These are phyloP conservation scores for Myotis brandtii DNA, from an alignment of 2,113 vertebrate genomes.

Conservation along the genomic window DNA sequence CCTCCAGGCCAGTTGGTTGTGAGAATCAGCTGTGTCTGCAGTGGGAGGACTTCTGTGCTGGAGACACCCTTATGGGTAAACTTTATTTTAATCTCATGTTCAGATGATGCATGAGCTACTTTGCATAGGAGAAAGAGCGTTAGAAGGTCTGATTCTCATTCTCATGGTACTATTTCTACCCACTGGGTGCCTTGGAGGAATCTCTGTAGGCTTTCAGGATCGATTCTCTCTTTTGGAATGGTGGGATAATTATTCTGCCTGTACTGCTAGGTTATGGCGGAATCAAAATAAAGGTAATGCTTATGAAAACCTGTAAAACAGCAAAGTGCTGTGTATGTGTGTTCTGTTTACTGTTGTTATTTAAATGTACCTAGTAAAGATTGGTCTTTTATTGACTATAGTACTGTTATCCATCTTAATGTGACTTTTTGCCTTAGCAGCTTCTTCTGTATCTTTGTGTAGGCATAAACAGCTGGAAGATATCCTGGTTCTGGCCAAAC, in stretches of 20 bases:
- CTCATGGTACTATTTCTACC: not conserved
- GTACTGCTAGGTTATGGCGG: not conserved
- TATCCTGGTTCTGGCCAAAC: conserved; percentile 95
- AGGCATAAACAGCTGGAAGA: conserved; percentile 98
- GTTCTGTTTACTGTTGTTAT: not conserved
- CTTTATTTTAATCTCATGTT: not conserved
- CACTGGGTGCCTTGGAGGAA: not conserved
- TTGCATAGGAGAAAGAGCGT: not conserved
- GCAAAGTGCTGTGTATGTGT: not conserved
- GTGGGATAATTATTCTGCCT: conserved; percentile 13
- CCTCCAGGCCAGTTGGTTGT: no score
- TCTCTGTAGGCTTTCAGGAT: not conserved
- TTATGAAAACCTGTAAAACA: conserved; percentile 20
- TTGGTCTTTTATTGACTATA: conserved; percentile 47
- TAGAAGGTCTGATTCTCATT: not conserved
- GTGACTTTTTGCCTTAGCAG: conserved; percentile 46
- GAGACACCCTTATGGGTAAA: not conserved
- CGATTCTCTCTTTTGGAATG: not conserved
- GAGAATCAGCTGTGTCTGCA: no score
- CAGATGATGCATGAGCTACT: not conserved
- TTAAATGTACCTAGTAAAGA: conserved; percentile 22
- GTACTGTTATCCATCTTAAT: conserved; percentile 16
- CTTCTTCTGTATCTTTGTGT: conserved; percentile 58
- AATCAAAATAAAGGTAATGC: not conserved
- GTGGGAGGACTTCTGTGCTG: no score